Percentiles rank a stretch among this genome's conserved stretches.
These are phyloP conservation scores for Garrulus glandarius DNA, from an alignment of 2,797 vertebrate genomes.

Conservation along the genomic window DNA sequence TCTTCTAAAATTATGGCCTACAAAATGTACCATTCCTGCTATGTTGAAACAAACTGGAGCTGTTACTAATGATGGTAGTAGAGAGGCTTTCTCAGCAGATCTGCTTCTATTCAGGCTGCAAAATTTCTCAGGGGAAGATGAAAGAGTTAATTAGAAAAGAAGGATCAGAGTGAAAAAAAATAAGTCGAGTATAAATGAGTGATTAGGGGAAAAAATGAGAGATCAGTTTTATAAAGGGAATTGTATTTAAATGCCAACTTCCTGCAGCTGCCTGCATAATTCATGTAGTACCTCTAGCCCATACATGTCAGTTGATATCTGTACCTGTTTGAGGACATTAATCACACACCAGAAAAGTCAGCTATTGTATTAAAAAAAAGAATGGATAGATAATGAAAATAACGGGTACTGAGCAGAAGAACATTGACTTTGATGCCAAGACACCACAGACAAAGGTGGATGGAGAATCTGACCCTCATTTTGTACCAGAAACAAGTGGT, in stretches of 20 bases:
- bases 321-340: conserved; percentile 12
- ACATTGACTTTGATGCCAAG: background rate
- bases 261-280: conserved; percentile 11
- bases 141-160: conserved; percentile 34
- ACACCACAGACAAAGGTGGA: background rate
- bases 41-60: background rate
- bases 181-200: background rate
- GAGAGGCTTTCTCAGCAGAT: background rate
- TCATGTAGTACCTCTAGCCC: background rate
- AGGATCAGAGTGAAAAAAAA: background rate
- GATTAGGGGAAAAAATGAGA: background rate
- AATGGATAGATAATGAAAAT: background rate
- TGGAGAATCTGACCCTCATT: background rate
- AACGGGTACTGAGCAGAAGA: background rate
- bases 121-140: background rate
- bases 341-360: conserved; percentile 20
- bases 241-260: conserved; percentile 41
- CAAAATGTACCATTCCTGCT: background rate
- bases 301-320: background rate
- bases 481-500: background rate
- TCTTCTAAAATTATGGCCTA: background rate
- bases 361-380: background rate
- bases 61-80: background rate
- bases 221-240: conserved; percentile 31
- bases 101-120: background rate